phyloP scores from a whole-genome alignment of 2,888 invertebrate species.

The Charanyca ferruginea region DNA sequence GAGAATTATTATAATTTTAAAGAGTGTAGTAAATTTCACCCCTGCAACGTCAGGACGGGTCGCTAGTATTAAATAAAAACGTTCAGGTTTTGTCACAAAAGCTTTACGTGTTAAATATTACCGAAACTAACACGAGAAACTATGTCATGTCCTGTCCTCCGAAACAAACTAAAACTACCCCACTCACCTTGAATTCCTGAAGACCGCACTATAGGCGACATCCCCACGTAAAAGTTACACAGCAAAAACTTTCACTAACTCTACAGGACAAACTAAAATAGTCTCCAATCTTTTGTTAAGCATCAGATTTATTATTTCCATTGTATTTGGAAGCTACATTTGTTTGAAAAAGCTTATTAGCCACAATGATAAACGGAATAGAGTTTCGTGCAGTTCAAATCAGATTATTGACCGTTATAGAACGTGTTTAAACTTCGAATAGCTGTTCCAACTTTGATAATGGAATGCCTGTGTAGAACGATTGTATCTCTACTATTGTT shows the following conservation, averaged over 20 bases:
- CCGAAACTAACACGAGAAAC: conserved; percentile 24
- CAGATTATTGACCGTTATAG: conserved; percentile 50
- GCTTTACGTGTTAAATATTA: conserved; percentile 32
- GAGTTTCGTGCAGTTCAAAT: conserved; percentile 35
- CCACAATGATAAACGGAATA: conserved; percentile 38
- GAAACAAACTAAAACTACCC: conserved; percentile 46
- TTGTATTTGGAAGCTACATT: conserved; percentile 28
- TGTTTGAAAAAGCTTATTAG: conserved; percentile 40
- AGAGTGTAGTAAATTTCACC: too few species aligned
- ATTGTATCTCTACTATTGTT: conserved; percentile 50
- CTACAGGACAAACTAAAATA: conserved; percentile 24
- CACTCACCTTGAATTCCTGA: conserved; percentile 49
- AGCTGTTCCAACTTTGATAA: conserved; percentile 48
- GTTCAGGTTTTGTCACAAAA: conserved; percentile 12
- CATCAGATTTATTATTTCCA: conserved; percentile 34
- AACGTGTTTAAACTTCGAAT: conserved; percentile 49
- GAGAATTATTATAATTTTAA: too few species aligned
- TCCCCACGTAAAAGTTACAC: conserved; percentile 37
- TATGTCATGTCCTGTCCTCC: conserved; percentile 17
- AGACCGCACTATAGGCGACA: conserved; percentile 29
- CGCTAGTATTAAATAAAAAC: conserved; percentile 15
- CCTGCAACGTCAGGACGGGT: too few species aligned
- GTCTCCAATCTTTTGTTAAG: conserved; percentile 34
- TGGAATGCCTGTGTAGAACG: conserved; percentile 36
- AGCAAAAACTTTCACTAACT: conserved; percentile 45